Percentiles rank a stretch among this genome's conserved stretches.
Conservation (phyloP, 2,888 invertebrate genomes). For the Meliscaeva auricollis region DNA sequence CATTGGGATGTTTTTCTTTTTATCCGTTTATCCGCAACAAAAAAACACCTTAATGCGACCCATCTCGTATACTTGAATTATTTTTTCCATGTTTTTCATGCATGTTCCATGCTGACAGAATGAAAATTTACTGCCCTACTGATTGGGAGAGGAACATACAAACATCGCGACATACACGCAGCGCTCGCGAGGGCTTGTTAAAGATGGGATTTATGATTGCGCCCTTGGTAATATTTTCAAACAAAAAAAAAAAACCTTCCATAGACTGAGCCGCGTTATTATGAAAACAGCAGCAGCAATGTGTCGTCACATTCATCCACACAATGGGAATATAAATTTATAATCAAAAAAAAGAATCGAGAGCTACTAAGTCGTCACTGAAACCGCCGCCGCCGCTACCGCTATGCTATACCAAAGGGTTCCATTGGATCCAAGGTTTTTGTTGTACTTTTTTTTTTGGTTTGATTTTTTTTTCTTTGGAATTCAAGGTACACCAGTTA, state of each 20-base stretch:
- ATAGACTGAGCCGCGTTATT: not conserved
- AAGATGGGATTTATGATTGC: conserved; percentile 72
- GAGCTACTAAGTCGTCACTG: not conserved
- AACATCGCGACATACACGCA: conserved; percentile 18
- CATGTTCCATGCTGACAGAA: conserved; percentile 58
- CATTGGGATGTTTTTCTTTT: too few species aligned
- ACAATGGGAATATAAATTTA: conserved; percentile 65
- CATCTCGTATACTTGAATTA: not conserved
- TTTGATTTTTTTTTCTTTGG: conserved; percentile 36
- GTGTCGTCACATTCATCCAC: conserved; percentile 49
- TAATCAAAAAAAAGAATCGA: conserved; percentile 57
- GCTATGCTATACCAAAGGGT: conserved; percentile 36
- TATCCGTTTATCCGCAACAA: too few species aligned
- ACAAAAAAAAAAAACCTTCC: not conserved
- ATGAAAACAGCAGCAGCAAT: conserved; percentile 28
- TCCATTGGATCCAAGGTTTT: conserved; percentile 40
- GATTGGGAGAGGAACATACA: conserved; percentile 34
- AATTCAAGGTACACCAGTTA: conserved; percentile 60
- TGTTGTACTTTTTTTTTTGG: not conserved
- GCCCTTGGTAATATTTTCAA: conserved; percentile 47
- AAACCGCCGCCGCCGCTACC: not conserved
- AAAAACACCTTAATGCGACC: not conserved
- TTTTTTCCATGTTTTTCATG: not conserved
- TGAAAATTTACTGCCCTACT: conserved; percentile 65
- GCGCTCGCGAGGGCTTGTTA: conserved; percentile 25